These are phyloP conservation scores for Amniataba percoides DNA, from an alignment of 2,797 vertebrate genomes.

Conservation along the genomic window DNA sequence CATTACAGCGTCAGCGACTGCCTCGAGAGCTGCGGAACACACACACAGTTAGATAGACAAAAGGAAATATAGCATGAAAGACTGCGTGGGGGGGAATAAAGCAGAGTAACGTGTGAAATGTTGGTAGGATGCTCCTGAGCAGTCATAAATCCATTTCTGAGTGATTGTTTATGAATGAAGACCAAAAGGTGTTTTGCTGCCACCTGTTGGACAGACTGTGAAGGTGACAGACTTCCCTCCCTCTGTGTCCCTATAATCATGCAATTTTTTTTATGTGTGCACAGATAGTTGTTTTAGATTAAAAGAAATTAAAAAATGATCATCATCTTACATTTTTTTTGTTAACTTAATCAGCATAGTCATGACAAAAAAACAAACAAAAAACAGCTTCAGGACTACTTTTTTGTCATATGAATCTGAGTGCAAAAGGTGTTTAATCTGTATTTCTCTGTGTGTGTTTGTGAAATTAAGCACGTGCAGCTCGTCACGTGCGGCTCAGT, in stretches of 20 bases:
- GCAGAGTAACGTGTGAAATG: background rate
- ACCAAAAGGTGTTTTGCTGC: constrained; percentile 61
- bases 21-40: constrained; percentile 38
- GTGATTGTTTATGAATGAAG: no score
- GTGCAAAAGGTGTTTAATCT: background rate
- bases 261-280: no score
- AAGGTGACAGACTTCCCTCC: background rate
- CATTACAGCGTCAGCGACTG: constrained; percentile 65
- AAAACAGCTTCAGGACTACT: background rate
- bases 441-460: background rate
- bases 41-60: constrained; percentile 32
- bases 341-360: no score
- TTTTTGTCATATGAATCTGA: background rate
- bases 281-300: background rate
- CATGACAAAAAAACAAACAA: background rate
- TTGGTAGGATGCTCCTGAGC: background rate
- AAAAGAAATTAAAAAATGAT: background rate
- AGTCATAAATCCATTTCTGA: background rate
- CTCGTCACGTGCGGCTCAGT: background rate
- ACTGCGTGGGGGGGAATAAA: constrained; percentile 18
- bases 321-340: no score
- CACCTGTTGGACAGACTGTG: constrained; percentile 69
- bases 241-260: background rate
- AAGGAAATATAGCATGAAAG: background rate
- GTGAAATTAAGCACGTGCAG: background rate